Conservation (phyloP, 2,113 vertebrate species). For the Chloropsis hardwickii region DNA sequence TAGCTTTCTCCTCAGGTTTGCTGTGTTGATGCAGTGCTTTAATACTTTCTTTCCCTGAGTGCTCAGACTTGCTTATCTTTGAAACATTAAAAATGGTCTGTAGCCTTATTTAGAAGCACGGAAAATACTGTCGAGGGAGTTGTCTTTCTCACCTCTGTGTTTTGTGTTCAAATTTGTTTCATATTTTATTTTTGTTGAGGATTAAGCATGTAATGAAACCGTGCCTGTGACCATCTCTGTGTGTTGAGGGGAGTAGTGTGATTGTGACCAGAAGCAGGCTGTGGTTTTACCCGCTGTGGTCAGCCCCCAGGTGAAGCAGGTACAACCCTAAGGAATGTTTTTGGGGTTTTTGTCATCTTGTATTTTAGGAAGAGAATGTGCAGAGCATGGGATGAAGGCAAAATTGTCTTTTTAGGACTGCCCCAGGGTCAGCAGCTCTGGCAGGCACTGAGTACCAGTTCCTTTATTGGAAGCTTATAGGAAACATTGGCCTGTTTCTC, state of each 20-base stretch:
- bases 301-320: not conserved
- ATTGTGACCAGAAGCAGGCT: not conserved
- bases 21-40: not conserved
- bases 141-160: constrained; percentile 6
- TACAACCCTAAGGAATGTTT: not conserved
- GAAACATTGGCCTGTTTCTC: not conserved
- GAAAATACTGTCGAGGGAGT: not conserved
- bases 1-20: constrained; percentile 17
- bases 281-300: not conserved
- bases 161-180: not conserved
- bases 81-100: constrained; percentile 8
- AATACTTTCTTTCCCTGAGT: not conserved
- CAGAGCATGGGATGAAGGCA: not conserved
- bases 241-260: not conserved
- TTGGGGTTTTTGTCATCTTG: not conserved
- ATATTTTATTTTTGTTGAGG: not conserved
- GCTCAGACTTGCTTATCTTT: constrained; percentile 40
- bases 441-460: not conserved
- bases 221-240: not conserved
- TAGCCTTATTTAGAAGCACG: not conserved
- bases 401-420: not conserved
- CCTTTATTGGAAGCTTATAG: not conserved
- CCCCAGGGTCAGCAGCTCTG: not conserved
- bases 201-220: not conserved
- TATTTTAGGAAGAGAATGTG: not conserved